Base-by-base conservation (phyloP, 2,888 invertebrate species). In the Bellardia pandia region DNA sequence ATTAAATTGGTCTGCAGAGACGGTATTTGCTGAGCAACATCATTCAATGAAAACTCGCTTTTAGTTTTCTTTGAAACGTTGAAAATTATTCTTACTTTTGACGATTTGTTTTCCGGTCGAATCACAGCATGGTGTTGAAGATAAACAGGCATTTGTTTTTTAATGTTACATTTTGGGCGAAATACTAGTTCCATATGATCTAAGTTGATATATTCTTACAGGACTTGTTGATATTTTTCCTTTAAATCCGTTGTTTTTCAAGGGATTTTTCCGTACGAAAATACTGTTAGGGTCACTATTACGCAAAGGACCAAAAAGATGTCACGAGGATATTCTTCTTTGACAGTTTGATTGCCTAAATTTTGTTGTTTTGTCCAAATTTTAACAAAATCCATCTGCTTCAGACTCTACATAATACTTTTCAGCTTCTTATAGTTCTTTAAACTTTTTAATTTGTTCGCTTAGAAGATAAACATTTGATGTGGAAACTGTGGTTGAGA, bases 131-230 rank as follows among this genome's bases (percentile, higher is more conserved):
- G n/a, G n/a, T n/a, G n/a, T n/a, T n/a, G n/a, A n/a, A n/a, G n/a
- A n/a, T n/a, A n/a, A n/a, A n/a, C n/a, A n/a, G n/a, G n/a, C n/a
- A n/a, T n/a, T n/a, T n/a, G n/a, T n/a, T n/a, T n/a, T n/a, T n/a
- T n/a, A n/a, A n/a, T n/a, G n/a, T n/a, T n/a, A n/a, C n/a, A n/a
- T n/a, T n/a, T n/a, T n/a, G n/a, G n/a, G n/a, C n/a, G n/a, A n/a
- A n/a, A n/a, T n/a, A 45, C 45, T 45, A 9, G 9, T 45, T 45
- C 45, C 45, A 45, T 45, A 45, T 45, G 37, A n/a, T 37, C 6
- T 48, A 40, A 6, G n/a, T 74, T 42, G 45, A n/a, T 40, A 14
- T 79, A 69, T 23, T 79, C 33, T 62, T 69, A n/a, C 8, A 60
- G 16, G 33, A 80, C 71, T 13, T 37, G 5, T 3, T 23, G 2